Evolutionary conservation across 2,888 invertebrate species (phyloP).

Genomic region (Galeruca laticollis): DNA sequence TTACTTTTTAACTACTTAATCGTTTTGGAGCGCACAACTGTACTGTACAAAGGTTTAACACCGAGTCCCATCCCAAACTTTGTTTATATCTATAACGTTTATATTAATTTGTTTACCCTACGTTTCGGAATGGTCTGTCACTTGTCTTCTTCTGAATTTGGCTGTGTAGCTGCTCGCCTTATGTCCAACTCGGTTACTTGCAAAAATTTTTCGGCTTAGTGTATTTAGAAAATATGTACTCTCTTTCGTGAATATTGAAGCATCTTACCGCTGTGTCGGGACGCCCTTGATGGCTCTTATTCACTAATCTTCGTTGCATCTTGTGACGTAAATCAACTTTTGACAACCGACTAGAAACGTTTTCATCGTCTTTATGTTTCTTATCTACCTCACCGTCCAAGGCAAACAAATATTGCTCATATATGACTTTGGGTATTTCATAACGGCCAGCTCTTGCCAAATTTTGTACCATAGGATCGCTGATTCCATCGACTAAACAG

Average conservation of each 20-base stretch:
- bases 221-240: constrained; percentile 36
- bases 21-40: too few species aligned
- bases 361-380: background rate
- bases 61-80: too few species aligned
- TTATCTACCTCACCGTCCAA: constrained; percentile 20
- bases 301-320: too few species aligned
- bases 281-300: background rate
- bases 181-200: constrained; percentile 39
- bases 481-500: constrained; percentile 35
- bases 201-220: constrained; percentile 35
- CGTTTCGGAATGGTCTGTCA: too few species aligned
- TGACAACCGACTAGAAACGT: background rate
- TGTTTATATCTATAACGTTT: too few species aligned
- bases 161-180: constrained; percentile 22
- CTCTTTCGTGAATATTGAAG: constrained; percentile 40
- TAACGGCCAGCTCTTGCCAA: too few species aligned
- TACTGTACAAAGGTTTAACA: too few species aligned
- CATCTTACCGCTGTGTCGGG: constrained; percentile 24
- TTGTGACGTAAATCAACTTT: background rate
- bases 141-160: too few species aligned
- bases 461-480: constrained; percentile 31
- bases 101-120: too few species aligned
- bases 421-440: constrained; percentile 35
- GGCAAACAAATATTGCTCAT: constrained; percentile 36
- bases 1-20: too few species aligned